Evolutionary conservation across 2,113 vertebrate genomes (phyloP).

Genomic region (Rhabdomys dilectus): DNA sequence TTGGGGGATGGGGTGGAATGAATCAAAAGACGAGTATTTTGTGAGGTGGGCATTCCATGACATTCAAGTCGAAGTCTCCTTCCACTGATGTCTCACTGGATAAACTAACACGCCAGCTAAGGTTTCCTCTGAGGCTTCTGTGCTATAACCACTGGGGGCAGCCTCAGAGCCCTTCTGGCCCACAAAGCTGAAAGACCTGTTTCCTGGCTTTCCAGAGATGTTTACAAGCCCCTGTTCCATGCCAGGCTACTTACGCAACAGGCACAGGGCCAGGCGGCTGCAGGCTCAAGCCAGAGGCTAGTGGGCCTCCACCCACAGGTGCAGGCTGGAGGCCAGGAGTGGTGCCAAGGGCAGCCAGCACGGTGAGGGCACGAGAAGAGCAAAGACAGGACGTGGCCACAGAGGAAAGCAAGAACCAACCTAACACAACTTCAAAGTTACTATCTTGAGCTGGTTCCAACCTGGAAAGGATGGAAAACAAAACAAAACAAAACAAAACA

Average conservation of each 20-base stretch:
- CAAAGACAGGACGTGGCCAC: neutral
- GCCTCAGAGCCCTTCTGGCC: neutral
- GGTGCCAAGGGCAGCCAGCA: neutral
- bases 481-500: too few species aligned
- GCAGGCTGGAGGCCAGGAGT: accelerated
- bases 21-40: neutral
- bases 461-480: too few species aligned
- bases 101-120: too few species aligned
- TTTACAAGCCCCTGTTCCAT: neutral
- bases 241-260: neutral
- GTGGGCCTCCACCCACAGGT: neutral
- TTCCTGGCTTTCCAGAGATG: neutral
- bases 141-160: accelerated
- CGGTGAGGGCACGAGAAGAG: too few species aligned
- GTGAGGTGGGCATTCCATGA: accelerated
- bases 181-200: neutral
- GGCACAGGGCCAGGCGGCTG: neutral
- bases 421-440: neutral
- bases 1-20: too few species aligned
- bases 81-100: too few species aligned
- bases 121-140: too few species aligned
- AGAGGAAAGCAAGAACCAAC: neutral
- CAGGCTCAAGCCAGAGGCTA: neutral
- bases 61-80: neutral
- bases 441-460: neutral